phyloP scores from a whole-genome alignment of 2,888 invertebrate species.

The Tholera decimalis region DNA sequence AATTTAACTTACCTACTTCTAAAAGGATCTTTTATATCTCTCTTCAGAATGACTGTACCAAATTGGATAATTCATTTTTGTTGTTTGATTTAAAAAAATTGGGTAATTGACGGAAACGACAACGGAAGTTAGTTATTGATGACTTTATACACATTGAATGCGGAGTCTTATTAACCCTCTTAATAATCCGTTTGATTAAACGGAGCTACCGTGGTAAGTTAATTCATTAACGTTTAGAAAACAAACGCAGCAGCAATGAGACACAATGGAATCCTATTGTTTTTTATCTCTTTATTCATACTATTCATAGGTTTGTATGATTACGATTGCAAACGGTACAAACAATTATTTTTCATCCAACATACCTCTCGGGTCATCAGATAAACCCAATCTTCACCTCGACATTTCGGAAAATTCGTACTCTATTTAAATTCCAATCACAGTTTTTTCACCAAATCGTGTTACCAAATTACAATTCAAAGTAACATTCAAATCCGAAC shows the following conservation, averaged over 20 bases:
- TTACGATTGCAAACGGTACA: conserved; percentile 21
- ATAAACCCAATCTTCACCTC: conserved; percentile 49
- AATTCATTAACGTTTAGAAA: conserved; percentile 30
- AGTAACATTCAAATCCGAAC: conserved; percentile 60
- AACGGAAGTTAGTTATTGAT: no score
- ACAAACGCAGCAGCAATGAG: conserved; percentile 40
- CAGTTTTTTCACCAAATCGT: conserved; percentile 47
- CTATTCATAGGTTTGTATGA: conserved; percentile 30
- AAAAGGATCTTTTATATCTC: no score
- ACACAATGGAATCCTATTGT: conserved; percentile 49
- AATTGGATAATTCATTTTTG: no score
- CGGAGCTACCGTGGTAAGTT: conserved; percentile 10
- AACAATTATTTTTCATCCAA: conserved; percentile 27
- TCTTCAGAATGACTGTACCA: no score
- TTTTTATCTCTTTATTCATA: conserved; percentile 40
- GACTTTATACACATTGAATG: no score
- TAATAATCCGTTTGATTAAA: conserved; percentile 10
- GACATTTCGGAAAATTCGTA: conserved; percentile 57
- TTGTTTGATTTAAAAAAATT: no score
- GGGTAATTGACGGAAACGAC: no score
- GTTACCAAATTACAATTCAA: conserved; percentile 45
- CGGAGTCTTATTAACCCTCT: conserved; percentile 1
- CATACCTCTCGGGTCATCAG: conserved; percentile 58
- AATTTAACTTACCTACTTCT: no score
- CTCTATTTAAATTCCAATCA: conserved; percentile 44